Evolutionary conservation across 1,140 invertebrate species (phyloP).

Genomic region (Drosophila mayri): DNA sequence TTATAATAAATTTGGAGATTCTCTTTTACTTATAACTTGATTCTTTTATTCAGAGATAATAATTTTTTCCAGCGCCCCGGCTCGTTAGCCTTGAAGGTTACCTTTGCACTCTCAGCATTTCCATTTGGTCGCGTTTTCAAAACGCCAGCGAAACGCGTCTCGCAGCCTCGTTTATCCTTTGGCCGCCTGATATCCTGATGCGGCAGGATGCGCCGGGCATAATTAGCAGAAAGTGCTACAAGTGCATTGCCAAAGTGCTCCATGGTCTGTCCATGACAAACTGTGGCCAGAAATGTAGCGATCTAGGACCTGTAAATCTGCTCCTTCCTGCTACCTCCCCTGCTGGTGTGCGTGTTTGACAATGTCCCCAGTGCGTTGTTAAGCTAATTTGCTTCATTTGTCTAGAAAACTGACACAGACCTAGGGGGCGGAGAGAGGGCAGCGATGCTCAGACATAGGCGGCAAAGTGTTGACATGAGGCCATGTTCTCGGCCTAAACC

Average conservation of each 20-base stretch:
- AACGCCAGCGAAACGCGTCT: constrained; percentile 40
- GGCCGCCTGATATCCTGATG: constrained; percentile 1
- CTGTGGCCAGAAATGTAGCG: constrained; percentile 37
- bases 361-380: constrained; percentile 76
- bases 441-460: constrained; percentile 35
- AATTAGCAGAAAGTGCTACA: constrained; percentile 72
- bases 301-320: constrained; percentile 37
- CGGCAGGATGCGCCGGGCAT: constrained; percentile 38
- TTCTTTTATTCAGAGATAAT: neutral
- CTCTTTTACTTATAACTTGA: neutral
- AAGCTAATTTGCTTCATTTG: constrained; percentile 84
- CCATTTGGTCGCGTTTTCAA: constrained; percentile 45
- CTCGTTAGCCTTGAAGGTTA: neutral
- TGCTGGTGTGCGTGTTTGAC: constrained; percentile 52
- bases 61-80: too few species aligned
- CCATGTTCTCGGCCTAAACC: constrained; percentile 61
- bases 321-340: neutral
- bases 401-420: constrained; percentile 74
- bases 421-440: neutral
- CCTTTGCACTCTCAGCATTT: constrained; percentile 40
- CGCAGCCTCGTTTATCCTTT: constrained; percentile 16
- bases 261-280: constrained; percentile 15
- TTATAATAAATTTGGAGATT: too few species aligned
- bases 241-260: constrained; percentile 50
- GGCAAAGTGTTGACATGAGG: constrained; percentile 74